These are phyloP conservation scores for Pseudocheirus occidentalis DNA, from an alignment of 2,797 vertebrate genomes.

Conservation along the genomic window DNA sequence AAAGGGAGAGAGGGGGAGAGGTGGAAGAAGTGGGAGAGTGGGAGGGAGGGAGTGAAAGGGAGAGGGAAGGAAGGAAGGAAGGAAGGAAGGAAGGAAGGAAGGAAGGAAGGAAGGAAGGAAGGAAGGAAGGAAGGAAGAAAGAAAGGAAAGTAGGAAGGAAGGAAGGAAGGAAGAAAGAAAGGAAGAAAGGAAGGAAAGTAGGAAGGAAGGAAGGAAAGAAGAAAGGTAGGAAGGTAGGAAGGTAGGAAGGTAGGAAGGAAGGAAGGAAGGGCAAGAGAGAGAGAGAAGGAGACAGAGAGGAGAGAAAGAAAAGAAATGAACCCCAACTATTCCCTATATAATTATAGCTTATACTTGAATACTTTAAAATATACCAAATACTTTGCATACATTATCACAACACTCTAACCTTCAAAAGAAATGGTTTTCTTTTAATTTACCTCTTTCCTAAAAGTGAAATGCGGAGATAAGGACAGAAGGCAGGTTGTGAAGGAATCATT, in stretches of 20 bases:
- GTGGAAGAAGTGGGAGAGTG: background rate
- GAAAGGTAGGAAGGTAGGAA: background rate
- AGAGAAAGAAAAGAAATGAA: background rate
- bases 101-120: too few species aligned
- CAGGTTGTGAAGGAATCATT: background rate
- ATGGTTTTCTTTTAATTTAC: background rate
- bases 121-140: too few species aligned
- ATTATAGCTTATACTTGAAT: background rate
- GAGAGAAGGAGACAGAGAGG: too few species aligned
- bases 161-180: too few species aligned
- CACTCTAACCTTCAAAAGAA: background rate
- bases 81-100: background rate
- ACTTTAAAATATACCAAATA: background rate
- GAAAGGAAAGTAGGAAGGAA: rapidly evolving
- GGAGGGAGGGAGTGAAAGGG: background rate
- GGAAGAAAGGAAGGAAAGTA: too few species aligned
- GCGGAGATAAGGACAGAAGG: background rate
- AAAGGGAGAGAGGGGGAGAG: background rate
- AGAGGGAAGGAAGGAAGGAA: too few species aligned
- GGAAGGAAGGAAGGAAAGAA: background rate
- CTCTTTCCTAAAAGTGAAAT: background rate
- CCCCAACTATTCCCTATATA: background rate
- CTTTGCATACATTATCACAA: background rate
- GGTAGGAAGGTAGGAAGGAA: rapidly evolving
- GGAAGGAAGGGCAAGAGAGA: too few species aligned